Percentiles rank a stretch among this genome's conserved stretches.
phyloP scores from a whole-genome alignment of 2,113 vertebrate species.

The Oreocharis arfaki region DNA sequence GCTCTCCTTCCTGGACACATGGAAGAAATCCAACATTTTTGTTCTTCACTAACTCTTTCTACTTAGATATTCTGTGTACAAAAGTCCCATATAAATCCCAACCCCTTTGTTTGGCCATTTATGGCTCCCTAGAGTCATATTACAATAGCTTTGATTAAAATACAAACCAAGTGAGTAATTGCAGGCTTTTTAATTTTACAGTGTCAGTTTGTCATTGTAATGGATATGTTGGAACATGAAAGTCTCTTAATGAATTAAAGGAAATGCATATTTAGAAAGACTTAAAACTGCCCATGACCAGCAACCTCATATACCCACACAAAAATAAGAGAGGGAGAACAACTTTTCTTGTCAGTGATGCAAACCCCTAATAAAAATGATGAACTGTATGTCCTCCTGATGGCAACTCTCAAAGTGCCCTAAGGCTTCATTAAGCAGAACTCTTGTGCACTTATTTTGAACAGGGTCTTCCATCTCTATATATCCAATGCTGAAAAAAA shows the following conservation, averaged over 20 bases:
- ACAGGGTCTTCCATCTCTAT: background rate
- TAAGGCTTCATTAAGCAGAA: background rate
- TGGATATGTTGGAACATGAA: slow-evolving; percentile 20
- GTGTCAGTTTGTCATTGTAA: slow-evolving; percentile 9
- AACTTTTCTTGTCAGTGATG: slow-evolving; percentile 10
- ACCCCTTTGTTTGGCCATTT: background rate
- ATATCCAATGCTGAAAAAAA: background rate
- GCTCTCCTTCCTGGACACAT: background rate
- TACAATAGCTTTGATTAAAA: slow-evolving; percentile 46
- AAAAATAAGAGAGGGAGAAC: background rate
- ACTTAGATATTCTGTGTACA: background rate
- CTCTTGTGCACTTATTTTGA: background rate
- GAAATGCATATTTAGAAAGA: slow-evolving; percentile 41
- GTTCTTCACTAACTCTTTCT: background rate
- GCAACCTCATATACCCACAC: background rate
- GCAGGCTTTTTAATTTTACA: slow-evolving; percentile 41
- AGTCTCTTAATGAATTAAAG: slow-evolving; percentile 58
- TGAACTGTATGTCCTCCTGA: background rate
- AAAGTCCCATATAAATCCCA: background rate
- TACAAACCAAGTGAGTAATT: slow-evolving; percentile 6
- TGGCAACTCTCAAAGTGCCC: background rate
- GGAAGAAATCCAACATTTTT: background rate
- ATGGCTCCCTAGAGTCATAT: slow-evolving; percentile 17
- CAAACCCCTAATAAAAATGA: background rate
- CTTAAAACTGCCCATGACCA: slow-evolving; percentile 35